Evolutionary conservation across 2,888 invertebrate species (phyloP), one percentile per base, ranked within the genome.

Genomic region (Diadromus collaris): DNA sequence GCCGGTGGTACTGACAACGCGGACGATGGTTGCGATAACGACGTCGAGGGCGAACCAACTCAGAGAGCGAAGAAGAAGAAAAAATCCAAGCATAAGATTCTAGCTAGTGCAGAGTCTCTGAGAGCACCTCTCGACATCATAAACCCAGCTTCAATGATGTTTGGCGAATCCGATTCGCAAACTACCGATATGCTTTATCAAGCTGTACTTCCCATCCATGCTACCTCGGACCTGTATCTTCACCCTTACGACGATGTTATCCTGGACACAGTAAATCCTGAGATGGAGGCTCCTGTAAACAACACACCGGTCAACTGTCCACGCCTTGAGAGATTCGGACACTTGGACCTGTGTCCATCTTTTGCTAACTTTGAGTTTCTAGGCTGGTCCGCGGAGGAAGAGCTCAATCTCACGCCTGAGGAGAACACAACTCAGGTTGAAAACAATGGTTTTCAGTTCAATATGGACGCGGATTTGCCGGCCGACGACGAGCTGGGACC

Each of bases 331-430:
- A 68, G 79, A 24, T 78, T 78, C 44, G 90, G 91, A 0, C 87
- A 90, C 0, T 90, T 92, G 76, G 91, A 92, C 46, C 92, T 95
- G 38, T 95, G 95, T 86, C 92, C 93, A 67, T 92, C 93, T 0
- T 94, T 95, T 84, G 89, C 92, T 7, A 92, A 93, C 0, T 95
- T 95, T 86, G 92, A 93, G 34, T 94, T 95, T 68, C 92, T 90
- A 70, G 92, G 92, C 78, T 95, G 94, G 94, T 93, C 92, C 32
- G 92, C 92, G 0, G 92, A 93, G 51, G 91, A 92, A 32, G 92
- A 93, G 76, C 69, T 67, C 0, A 60, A 73, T 32, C 13, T 6
- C 1, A 21, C 48, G 13, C 65, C 51, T 1, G 32, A 34, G 1
- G 73, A 79, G 27, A 71, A 70, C 32, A n/a, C 54, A 69, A 27